These are phyloP conservation scores for Bubo blakistoni DNA, from an alignment of 2,113 vertebrate genomes.

Conservation along the genomic window DNA sequence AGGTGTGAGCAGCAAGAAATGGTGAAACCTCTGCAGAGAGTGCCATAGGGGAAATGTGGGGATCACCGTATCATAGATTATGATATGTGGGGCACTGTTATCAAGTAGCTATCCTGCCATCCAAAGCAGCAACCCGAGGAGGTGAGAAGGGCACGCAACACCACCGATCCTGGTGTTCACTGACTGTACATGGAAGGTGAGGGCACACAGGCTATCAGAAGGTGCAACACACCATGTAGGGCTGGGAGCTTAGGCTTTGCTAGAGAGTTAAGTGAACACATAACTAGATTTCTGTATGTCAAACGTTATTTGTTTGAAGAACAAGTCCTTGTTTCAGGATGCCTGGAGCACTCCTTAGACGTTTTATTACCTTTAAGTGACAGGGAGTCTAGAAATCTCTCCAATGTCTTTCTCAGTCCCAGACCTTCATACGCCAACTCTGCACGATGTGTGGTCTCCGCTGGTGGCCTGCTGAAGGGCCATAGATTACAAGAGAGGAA, in stretches of 20 bases:
- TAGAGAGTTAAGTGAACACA: background rate
- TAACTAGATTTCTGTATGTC: background rate
- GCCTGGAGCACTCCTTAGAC: background rate
- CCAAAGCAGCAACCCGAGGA: background rate
- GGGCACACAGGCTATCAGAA: background rate
- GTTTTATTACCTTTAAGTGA: background rate
- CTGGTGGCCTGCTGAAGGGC: background rate
- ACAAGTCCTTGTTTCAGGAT: background rate
- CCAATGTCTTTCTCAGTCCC: background rate
- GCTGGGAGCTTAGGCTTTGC: background rate
- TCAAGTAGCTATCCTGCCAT: background rate
- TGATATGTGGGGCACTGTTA: too few relatives aligned
- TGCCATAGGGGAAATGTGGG: background rate
- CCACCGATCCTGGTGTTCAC: too few relatives aligned
- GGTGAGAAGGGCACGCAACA: background rate
- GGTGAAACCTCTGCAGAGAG: background rate
- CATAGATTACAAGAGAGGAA: background rate
- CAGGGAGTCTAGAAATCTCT: background rate
- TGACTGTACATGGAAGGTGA: background rate
- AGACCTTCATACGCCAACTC: too few relatives aligned
- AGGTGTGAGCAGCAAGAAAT: background rate
- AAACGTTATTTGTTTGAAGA: background rate
- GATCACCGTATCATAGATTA: background rate
- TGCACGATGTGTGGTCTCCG: rapidly evolving
- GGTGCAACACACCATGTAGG: background rate